These are phyloP conservation scores for Drosophila paranaensis DNA, from an alignment of 2,888 invertebrate genomes.

Conservation along the genomic window DNA sequence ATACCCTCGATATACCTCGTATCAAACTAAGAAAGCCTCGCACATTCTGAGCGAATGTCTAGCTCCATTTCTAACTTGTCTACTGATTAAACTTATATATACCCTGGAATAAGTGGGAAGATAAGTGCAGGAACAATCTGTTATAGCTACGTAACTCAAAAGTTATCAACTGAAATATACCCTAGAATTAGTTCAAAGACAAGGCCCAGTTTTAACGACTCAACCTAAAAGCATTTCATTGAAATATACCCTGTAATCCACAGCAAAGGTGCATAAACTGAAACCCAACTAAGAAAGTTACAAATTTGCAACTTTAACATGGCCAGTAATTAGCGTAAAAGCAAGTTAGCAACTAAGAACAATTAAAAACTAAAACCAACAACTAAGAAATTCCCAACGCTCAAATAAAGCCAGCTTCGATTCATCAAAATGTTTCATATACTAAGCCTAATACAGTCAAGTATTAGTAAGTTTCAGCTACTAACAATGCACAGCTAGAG, in stretches of 20 bases:
- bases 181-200: no score
- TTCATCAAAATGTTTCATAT: neutral
- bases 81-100: no score
- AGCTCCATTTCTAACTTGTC: no score
- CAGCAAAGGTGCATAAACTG: neutral
- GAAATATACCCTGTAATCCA: neutral
- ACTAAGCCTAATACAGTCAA: neutral
- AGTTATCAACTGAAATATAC: neutral
- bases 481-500: neutral
- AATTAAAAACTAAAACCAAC: neutral
- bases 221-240: neutral
- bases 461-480: neutral
- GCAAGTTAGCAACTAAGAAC: neutral
- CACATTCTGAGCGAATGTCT: no score
- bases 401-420: neutral
- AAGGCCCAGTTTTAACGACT: neutral
- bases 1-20: no score
- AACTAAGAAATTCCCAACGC: neutral
- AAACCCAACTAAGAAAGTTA: neutral
- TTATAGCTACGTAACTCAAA: no score
- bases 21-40: no score
- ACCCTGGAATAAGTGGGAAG: no score
- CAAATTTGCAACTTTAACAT: neutral
- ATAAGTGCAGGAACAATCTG: no score
- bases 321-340: neutral